Evolutionary conservation across 2,888 invertebrate species (phyloP).

Genomic region (Ennomos quercinarius): DNA sequence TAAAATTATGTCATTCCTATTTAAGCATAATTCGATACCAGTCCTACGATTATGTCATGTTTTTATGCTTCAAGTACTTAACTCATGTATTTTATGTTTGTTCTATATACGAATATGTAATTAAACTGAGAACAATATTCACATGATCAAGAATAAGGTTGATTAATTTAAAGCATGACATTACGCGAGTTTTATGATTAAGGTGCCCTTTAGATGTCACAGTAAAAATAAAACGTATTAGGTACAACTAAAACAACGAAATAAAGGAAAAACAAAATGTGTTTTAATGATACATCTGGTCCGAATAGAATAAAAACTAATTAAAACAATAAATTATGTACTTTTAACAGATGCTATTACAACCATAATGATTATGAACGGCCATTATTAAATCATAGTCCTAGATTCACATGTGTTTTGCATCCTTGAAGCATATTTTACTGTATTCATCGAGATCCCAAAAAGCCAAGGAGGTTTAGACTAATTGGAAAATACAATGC

Average conservation of each 20-base stretch:
- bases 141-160: no score
- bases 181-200: no score
- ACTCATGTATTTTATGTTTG: not conserved
- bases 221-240: not conserved
- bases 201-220: no score
- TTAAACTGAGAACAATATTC: slow-evolving; percentile 1
- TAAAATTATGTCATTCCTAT: slow-evolving; percentile 14
- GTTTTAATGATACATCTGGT: not conserved
- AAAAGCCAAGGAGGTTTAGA: no score
- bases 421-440: slow-evolving; percentile 26
- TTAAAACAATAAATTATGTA: slow-evolving; percentile 6
- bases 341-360: slow-evolving; percentile 15
- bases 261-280: not conserved
- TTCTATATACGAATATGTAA: no score
- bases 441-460: no score
- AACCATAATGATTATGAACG: slow-evolving; percentile 1
- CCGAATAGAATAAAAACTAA: not conserved
- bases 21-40: not conserved
- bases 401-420: slow-evolving; percentile 12
- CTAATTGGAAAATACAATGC: no score
- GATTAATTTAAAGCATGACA: no score
- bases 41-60: slow-evolving; percentile 7
- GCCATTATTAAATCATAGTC: slow-evolving; percentile 11
- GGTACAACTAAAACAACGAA: no score
- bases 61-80: not conserved